Evolutionary conservation across 2,888 invertebrate genomes (phyloP).

Genomic region (Megalurothrips usitatus): DNA sequence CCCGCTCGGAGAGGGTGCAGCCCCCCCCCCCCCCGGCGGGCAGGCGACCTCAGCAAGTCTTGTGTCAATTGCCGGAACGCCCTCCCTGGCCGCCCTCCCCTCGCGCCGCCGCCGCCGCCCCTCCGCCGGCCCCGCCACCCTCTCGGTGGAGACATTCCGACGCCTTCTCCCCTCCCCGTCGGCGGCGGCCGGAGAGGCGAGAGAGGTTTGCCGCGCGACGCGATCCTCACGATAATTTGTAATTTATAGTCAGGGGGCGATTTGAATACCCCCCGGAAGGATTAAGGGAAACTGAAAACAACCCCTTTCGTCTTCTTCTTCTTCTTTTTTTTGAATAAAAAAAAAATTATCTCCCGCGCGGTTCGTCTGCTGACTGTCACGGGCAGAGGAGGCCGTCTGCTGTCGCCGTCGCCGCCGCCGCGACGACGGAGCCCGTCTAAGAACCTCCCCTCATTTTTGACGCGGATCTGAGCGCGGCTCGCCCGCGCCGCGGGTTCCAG

Average conservation of each 20-base stretch:
- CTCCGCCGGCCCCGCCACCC: neutral
- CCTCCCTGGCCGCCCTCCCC: neutral
- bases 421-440: too few species aligned
- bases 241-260: slow-evolving; percentile 15
- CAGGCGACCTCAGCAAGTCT: neutral
- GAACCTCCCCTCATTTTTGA: too few species aligned
- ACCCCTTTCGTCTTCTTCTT: neutral
- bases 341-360: neutral
- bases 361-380: too few species aligned
- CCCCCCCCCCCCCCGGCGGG: neutral
- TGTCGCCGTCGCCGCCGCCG: too few species aligned
- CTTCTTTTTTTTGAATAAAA: neutral
- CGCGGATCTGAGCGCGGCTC: too few species aligned
- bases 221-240: slow-evolving; percentile 13
- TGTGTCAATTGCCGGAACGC: neutral
- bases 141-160: slow-evolving; percentile 5
- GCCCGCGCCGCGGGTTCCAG: too few species aligned
- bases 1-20: neutral
- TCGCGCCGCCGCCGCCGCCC: neutral
- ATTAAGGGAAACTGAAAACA: neutral
- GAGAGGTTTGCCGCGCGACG: neutral
- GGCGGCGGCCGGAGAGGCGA: neutral
- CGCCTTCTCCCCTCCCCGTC: neutral
- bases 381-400: too few species aligned
- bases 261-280: neutral